Percentiles rank a stretch among this genome's conserved stretches.
Conservation (phyloP, 2,888 invertebrate genomes). For the Ornithoptera priamus region DNA sequence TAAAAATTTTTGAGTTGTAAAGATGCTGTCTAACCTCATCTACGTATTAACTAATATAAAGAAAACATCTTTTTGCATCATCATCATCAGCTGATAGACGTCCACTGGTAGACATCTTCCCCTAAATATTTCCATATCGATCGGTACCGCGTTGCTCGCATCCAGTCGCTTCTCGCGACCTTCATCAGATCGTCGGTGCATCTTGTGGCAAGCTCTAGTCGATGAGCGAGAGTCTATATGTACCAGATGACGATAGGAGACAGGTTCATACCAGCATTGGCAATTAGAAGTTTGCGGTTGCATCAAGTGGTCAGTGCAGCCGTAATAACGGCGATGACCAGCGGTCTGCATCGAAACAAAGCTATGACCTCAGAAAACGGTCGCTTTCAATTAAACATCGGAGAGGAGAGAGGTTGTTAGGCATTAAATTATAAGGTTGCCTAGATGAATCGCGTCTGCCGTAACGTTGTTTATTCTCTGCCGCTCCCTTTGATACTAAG, state of each 20-base stretch:
- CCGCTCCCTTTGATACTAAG: slow-evolving; percentile 38
- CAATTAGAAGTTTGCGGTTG: slow-evolving; percentile 18
- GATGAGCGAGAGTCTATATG: slow-evolving; percentile 12
- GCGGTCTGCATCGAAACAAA: slow-evolving; percentile 43
- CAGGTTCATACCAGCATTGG: background rate
- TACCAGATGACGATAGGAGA: background rate
- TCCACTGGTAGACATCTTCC: too few species aligned
- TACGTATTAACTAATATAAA: slow-evolving; percentile 43
- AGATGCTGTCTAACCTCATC: slow-evolving; percentile 39
- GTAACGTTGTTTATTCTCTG: slow-evolving; percentile 53
- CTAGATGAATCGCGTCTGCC: slow-evolving; percentile 44
- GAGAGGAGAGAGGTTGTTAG: slow-evolving; percentile 44
- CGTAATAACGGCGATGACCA: slow-evolving; percentile 47
- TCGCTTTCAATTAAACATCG: slow-evolving; percentile 55
- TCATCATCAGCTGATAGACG: too few species aligned
- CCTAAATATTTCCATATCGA: too few species aligned
- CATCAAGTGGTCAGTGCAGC: slow-evolving; percentile 27
- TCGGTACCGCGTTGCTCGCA: too few species aligned
- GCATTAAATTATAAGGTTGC: slow-evolving; percentile 50
- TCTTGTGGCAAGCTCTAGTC: background rate
- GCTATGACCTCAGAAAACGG: slow-evolving; percentile 50
- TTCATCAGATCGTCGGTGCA: too few species aligned
- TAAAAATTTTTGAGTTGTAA: slow-evolving; percentile 11
- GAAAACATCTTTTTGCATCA: slow-evolving; percentile 34
- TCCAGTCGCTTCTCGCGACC: too few species aligned